Percentiles rank a stretch among this genome's conserved stretches.
Conservation (phyloP, 1,140 invertebrate species). For the Hydropsyche tenuis region DNA sequence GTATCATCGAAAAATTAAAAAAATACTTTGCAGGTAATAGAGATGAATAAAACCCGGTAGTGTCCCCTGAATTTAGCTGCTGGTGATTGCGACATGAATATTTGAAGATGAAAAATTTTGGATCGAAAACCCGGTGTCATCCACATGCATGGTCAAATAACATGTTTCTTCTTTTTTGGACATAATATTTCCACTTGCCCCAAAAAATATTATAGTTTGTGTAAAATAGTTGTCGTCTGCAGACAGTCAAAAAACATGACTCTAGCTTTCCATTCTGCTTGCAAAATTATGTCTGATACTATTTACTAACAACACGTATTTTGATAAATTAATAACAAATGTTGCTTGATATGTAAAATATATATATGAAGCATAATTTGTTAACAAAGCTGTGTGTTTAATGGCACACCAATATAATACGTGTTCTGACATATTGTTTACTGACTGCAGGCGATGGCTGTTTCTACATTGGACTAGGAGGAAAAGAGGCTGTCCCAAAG, state of each 20-base stretch:
- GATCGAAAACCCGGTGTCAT: constrained; percentile 53
- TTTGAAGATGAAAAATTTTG: constrained; percentile 46
- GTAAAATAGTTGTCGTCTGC: constrained; percentile 59
- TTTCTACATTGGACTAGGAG: constrained; percentile 92
- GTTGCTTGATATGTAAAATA: constrained; percentile 44
- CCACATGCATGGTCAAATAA: constrained; percentile 61
- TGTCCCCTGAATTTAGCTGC: constrained; percentile 51
- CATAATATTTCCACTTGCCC: constrained; percentile 58
- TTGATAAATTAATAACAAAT: constrained; percentile 47
- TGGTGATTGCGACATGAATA: constrained; percentile 43
- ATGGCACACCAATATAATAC: constrained; percentile 44
- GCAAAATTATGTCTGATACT: constrained; percentile 47
- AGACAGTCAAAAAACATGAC: constrained; percentile 53
- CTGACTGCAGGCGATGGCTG: constrained; percentile 87
- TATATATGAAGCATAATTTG: constrained; percentile 45
- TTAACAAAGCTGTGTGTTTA: constrained; percentile 42
- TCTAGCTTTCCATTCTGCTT: constrained; percentile 50
- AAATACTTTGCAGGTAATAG: constrained; percentile 62
- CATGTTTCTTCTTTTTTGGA: constrained; percentile 53
- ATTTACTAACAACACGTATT: constrained; percentile 51
- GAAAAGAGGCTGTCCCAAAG: constrained; percentile 79
- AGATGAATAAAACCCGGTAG: constrained; percentile 56
- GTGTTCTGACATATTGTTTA: constrained; percentile 56
- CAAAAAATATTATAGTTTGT: constrained; percentile 52
- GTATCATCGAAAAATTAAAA: constrained; percentile 61